Percentiles rank a stretch among this genome's conserved stretches.
phyloP scores from a whole-genome alignment of 1,140 invertebrate genomes.

The Nasonia vitripennis region DNA sequence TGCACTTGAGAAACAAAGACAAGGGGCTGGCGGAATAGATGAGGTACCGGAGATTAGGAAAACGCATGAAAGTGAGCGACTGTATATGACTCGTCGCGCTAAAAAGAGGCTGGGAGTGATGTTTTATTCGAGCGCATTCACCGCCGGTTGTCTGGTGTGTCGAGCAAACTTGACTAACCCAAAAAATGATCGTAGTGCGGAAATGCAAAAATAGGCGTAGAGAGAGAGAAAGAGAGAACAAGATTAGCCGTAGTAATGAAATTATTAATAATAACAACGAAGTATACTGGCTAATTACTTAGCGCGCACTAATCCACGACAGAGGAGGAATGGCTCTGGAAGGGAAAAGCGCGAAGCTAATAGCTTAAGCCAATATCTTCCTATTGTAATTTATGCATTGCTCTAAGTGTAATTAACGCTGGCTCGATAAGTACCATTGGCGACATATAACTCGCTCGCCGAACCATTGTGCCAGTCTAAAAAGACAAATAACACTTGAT shows the following conservation, averaged over 20 bases:
- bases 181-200: too few species aligned
- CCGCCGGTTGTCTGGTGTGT: too few species aligned
- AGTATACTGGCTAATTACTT: background rate
- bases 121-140: too few species aligned
- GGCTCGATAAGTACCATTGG: background rate
- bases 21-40: background rate
- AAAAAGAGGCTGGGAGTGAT: too few species aligned
- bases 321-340: background rate
- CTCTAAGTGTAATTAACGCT: background rate
- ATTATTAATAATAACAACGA: background rate
- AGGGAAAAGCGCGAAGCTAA: background rate
- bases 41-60: background rate
- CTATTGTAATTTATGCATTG: conserved; percentile 1
- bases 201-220: too few species aligned
- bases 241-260: too few species aligned
- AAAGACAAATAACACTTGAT: background rate
- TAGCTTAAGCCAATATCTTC: background rate
- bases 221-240: too few species aligned
- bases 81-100: too few species aligned
- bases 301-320: background rate
- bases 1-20: conserved; percentile 4
- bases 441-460: background rate
- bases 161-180: too few species aligned
- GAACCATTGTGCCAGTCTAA: background rate
- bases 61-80: background rate